phyloP scores from a whole-genome alignment of 2,113 vertebrate genomes.

The Nymphicus hollandicus region DNA sequence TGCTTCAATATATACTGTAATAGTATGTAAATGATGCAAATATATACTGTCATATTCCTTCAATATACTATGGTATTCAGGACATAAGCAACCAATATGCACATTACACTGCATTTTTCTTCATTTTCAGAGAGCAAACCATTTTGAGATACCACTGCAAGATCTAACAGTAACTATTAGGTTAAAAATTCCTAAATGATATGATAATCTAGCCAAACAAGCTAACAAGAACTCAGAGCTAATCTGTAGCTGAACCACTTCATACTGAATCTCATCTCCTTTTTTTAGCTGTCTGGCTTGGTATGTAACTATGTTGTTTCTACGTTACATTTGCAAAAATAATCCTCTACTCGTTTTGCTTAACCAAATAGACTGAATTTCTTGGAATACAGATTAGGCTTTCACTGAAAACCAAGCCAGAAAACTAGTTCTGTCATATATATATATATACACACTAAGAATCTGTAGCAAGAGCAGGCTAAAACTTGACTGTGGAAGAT shows the following conservation, averaged over 20 bases:
- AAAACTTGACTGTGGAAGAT: slow-evolving; percentile 43
- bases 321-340: background rate
- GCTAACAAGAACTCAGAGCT: background rate
- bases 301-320: background rate
- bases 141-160: background rate
- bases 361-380: background rate
- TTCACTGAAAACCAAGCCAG: background rate
- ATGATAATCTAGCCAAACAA: background rate
- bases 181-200: slow-evolving; percentile 3
- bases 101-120: background rate
- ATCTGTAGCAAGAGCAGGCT: slow-evolving; percentile 5
- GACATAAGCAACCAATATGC: background rate
- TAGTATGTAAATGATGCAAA: background rate
- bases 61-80: background rate
- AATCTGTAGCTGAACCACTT: slow-evolving; percentile 5
- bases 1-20: background rate
- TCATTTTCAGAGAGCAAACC: background rate
- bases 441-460: background rate
- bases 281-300: background rate
- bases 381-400: background rate
- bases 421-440: background rate
- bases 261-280: background rate
- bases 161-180: background rate
- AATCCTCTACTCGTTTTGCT: background rate
- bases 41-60: background rate